Base-by-base conservation (phyloP, 2,888 invertebrate genomes). In the Hemicrepidius hirtus region DNA sequence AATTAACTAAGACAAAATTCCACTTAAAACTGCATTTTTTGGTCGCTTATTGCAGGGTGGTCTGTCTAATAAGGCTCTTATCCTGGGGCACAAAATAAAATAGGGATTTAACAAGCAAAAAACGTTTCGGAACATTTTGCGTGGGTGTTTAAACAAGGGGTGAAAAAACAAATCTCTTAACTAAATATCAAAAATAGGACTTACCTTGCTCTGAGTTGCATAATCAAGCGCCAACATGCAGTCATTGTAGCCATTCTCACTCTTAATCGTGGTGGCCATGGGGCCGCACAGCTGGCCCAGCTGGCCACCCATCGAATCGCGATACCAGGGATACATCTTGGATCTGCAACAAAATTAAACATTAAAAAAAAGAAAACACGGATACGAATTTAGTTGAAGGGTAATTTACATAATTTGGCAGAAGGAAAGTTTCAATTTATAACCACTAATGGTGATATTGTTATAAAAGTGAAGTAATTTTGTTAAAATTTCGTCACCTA, bases 181-280 rank as follows among this genome's bases (percentile, higher is more conserved):
- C n/a, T n/a, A n/a, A n/a, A n/a, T n/a, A n/a, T n/a, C n/a, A n/a
- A 64, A 53, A 65, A 49, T 13, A 24, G 6, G 6, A 77, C 88
- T 87, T 83, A 92, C 92, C 90, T 92, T 92, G 85, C 90, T 90
- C 84, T 91, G 91, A 21, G 86, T 86, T 71, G 90, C 89, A 83
- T 92, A 92, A 85, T 92, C 92, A 75, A 92, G 88, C 53, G 91
- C 91, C 79, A 92, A 85, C 92, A 92, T 92, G 84, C 92, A 92
- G 86, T 92, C 92, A 83, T 91, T 91, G 87, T 91, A 91, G 84
- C 90, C 90, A 83, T 90, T 90, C 85, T 91, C 91, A 64, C 91
- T 91, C 86, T 91, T 91, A 84, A 91, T 91, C 41, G 91, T 89
- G 68, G 91, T 88, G 77, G 88, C 87, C 87, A 88, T 88, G 65